Evolutionary conservation across 1,140 invertebrate genomes (phyloP).

Genomic region (Ptiloglossa arizonensis): DNA sequence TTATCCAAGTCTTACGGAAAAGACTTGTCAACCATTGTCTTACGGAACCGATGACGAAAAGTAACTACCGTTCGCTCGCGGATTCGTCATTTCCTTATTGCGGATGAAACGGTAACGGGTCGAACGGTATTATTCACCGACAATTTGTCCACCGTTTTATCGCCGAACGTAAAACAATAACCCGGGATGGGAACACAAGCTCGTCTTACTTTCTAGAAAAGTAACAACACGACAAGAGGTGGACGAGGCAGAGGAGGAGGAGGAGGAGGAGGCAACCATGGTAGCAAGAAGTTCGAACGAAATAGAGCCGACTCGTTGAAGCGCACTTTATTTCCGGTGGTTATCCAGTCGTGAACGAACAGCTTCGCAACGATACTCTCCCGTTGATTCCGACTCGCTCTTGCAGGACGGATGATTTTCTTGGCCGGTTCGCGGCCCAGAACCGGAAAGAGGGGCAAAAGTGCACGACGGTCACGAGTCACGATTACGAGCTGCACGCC

Average conservation of each 20-base stretch:
- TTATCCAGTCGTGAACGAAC: constrained; percentile 43
- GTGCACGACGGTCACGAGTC: constrained; percentile 59
- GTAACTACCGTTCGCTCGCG: too few species aligned
- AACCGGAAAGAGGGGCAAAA: constrained; percentile 54
- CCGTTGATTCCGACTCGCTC: constrained; percentile 19
- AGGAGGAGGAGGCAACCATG: not conserved
- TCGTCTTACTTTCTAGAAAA: not conserved
- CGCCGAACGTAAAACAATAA: constrained; percentile 8
- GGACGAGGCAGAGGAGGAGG: not conserved
- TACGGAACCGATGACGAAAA: too few species aligned
- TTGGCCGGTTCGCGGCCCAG: constrained; percentile 34
- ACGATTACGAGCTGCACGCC: constrained; percentile 53
- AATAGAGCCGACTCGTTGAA: constrained; percentile 32
- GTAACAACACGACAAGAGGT: not conserved
- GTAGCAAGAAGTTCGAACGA: not conserved
- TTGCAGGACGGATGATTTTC: constrained; percentile 46
- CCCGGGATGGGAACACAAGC: not conserved
- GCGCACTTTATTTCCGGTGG: constrained; percentile 43
- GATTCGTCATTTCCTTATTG: too few species aligned
- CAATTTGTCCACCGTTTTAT: not conserved
- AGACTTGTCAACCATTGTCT: too few species aligned
- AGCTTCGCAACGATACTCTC: constrained; percentile 3
- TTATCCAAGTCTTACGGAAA: too few species aligned
- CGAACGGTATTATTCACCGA: too few species aligned
- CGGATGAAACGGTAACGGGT: too few species aligned